Base-by-base conservation (phyloP, 2,888 invertebrate species). In the Diarsia brunnea region DNA sequence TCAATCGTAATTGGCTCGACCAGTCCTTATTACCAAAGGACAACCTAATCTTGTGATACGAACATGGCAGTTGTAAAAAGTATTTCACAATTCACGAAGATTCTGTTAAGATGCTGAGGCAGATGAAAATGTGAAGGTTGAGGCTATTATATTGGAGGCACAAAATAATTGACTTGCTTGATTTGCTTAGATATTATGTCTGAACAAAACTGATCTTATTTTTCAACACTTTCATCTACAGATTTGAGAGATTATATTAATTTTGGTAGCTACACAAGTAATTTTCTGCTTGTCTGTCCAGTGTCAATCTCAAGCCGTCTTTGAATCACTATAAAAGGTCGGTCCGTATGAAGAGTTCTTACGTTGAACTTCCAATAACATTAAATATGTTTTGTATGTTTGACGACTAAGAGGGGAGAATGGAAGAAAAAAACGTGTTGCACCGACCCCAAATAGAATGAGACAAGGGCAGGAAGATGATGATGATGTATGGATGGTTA, bases 51-150 rank as follows among this genome's bases (percentile, higher is more conserved):
- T 55, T 69, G 66, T 58, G 67, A 68, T 47, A 68, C 27, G 60
- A 60, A 74, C 49, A 68, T 38, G n/a, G 47, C 60, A 7, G 74
- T 58, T 45, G 24, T 79, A 60, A 74, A 69, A 83, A 27, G 4
- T 38, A 58, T 83, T 83, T 65, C 81, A 61, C 43, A 84, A 78
- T 66, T 68, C 38, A 31, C 55, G 12, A 79, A 65, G 53, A 83
- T 67, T 24, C 63, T 45, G 61, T 78, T 78, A 51, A 47, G 43
- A 76, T 45, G 19, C 60, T 51, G 43, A 27, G 47, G 16, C 27
- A 43, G 68, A 58, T 78, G 60, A 47, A 31, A 84, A 81, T 69
- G 69, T 84, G 69, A 81, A 84, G 81, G 81, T 66, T 73, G 11
- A 66, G 14, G n/a, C 8, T 21, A 73, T 77, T 79, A 66, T 51